Base-by-base conservation (phyloP, 2,888 invertebrate species). In the Cryptocheilus praepositus region DNA sequence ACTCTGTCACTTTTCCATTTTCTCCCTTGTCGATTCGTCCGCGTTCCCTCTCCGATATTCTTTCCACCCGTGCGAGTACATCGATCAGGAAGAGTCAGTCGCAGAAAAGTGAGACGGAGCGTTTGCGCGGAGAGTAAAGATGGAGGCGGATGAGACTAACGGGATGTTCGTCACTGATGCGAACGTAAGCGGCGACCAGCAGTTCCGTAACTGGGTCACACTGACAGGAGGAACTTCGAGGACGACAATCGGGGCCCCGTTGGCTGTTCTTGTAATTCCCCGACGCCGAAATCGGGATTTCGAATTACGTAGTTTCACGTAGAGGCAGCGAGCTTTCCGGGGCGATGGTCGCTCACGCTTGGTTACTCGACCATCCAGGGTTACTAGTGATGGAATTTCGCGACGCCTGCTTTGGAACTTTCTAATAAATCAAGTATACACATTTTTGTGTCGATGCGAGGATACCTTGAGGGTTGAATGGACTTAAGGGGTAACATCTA, bases 281-380 rank as follows among this genome's bases (percentile, higher is more conserved):
- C 63, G 36, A 67, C 57, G 59, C 52, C 65, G 68, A 72, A 80
- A 77, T 79, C 71, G 64, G 70, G 75, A 77, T 77, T 74, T 54
- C 64, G 72, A 71, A 77, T 77, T 77, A 81, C 68, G 61, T 52
- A 65, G 64, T 25, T 64, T 1, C 36, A 7, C 4, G 36, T 11
- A 11, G 36, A 36, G 36, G 4, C 7, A 11, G 36, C 53, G 55
- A 54, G 65, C 62, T 61, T 62, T 61, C 61, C 56, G 49, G 57
- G 16, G 53, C 51, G 65, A 73, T 70, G 58, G 52, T 67, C 61
- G 64, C 64, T 70, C 56, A 68, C 64, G 75, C 73, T 66, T 66
- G 62, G 75, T 74, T 75, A 70, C 56, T 22, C 70, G 44, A 67
- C 18, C 75, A 60, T 67, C 59, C 54, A 67, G 53, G 55, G 63